Base-by-base conservation (phyloP, 2,888 invertebrate genomes). In the Lypha dubia region DNA sequence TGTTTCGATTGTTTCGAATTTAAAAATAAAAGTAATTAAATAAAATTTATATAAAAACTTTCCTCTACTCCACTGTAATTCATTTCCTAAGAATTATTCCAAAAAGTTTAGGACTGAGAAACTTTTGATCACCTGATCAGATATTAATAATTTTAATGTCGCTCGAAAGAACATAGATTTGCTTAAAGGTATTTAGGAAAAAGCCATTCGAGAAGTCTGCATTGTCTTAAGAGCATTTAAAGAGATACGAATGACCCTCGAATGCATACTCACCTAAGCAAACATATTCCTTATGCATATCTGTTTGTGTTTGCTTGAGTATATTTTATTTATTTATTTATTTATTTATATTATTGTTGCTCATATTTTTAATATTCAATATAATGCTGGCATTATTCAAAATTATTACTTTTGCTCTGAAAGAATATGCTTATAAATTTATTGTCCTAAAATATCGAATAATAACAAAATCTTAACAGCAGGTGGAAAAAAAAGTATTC, bases 391-490 rank as follows among this genome's bases (percentile, higher is more conserved):
- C 44, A 38, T 56, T 63, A 35, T 65, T 44, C 38, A 20, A 41
- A 71, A 49, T 24, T 71, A 56, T 56, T 76, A 13, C 58, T 76
- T 76, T 49, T n/a, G n/a, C n/a, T 35, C 56, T 20, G 56, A 22
- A 32, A 35, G 44, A 0, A 51, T n/a, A 65, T 70, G 46, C 46
- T 73, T 32, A 51, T 17, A 71, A 56, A 79, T 79, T 65, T 76
- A 79, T 58, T 63, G 46, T 73, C 46, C 35, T 51, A 35, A 22
- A 24, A 58, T 60, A 11, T 60, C n/a, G n/a, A 41, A 22, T 49
- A 38, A 15, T 32, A 35, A 49, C 9, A 22, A 24, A 68, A 56
- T n/a, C 6, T 32, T 0, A 67, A 46, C 53, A 68, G 35, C 35
- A 73, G 71, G 41, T 58, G 20, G 22, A 65, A 70, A n/a, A 62